Evolutionary conservation across 2,797 vertebrate genomes (phyloP), one percentile per base, ranked within the genome.

Genomic region (Hoplostethus atlanticus): DNA sequence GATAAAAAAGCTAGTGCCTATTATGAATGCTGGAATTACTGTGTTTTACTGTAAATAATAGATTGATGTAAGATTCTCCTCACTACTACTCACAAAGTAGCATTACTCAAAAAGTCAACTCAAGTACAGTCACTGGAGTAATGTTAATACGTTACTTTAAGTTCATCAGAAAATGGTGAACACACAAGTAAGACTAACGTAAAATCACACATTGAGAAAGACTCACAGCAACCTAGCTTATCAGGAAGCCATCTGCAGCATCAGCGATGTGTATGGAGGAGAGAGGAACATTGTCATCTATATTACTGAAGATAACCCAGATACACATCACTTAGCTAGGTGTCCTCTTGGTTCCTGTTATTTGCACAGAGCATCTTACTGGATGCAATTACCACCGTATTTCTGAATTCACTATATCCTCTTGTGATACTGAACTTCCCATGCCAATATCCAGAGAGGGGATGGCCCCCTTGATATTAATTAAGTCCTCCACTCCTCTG

Each of bases 381-480:
- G 80, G 34, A 62, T 62, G 9, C 63, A 80, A 81, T 82, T 77
- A 83, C 38, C 42, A 83, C 38, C 42, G 42, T 42, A 60, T 36
- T 34, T 64, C 67, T 69, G 66, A 47, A 64, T 72, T 75, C 58
- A 55, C 62, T 28, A 10, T 62, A 61, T 86, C 68, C 77, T 87
- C 81, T 50, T 68, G 71, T 66, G 80, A 73, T 77, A 40, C 54
- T 53, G 59, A 77, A 73, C 71, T 46, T 83, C 76, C 72, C 61
- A 52, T 60, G 81, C 64, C 68, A 57, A 61, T 63, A 67, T 70
- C 68, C 57, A 71, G 64, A 76, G 75, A 73, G 64, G 64, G 72
- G 69, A 84, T 76, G 73, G 71, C 74, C 69, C 84, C 85, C 81
- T 76, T 74, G 88, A 88, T 81, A 86, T 84, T 88, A 91, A 92